phyloP scores from a whole-genome alignment of 1,140 invertebrate genomes.

The Hylyphantes graminicola region DNA sequence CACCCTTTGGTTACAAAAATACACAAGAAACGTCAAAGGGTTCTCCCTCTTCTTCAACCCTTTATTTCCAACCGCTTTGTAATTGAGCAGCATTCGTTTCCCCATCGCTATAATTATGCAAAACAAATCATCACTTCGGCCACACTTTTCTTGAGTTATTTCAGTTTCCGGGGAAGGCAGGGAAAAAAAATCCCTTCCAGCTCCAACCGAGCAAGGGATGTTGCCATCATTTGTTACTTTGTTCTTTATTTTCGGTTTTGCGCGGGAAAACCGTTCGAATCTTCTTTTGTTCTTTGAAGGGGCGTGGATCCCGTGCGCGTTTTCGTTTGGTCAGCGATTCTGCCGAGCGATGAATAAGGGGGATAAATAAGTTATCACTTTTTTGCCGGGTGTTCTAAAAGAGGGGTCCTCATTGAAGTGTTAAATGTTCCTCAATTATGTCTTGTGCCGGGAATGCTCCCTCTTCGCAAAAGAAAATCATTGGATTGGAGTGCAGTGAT shows the following conservation, averaged over 20 bases:
- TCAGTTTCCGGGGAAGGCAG: not conserved
- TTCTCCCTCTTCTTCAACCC: conserved; percentile 10
- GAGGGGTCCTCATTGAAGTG: not conserved
- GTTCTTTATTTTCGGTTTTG: conserved; percentile 5
- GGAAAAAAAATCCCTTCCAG: not conserved
- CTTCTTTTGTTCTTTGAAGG: not conserved
- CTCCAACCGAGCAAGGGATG: conserved; percentile 4
- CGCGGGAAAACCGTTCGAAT: not conserved
- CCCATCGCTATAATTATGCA: conserved; percentile 48
- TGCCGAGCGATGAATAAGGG: conserved; percentile 1
- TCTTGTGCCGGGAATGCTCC: conserved; percentile 19
- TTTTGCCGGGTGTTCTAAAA: not conserved
- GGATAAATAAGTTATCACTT: conserved; percentile 10
- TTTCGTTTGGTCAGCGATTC: conserved; percentile 38
- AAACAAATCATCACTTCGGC: conserved; percentile 20
- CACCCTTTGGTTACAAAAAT: too few relatives aligned
- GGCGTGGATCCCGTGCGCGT: conserved; percentile 2
- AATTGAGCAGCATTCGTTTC: conserved; percentile 54
- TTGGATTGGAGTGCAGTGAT: too few relatives aligned
- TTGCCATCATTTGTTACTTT: conserved; percentile 48
- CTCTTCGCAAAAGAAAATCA: conserved; percentile 25
- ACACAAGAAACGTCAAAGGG: too few relatives aligned
- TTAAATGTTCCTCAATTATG: conserved; percentile 55
- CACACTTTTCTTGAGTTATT: conserved; percentile 20
- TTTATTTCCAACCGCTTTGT: conserved; percentile 35